Conservation (phyloP, 2,113 vertebrate species). For the Mola mola region DNA sequence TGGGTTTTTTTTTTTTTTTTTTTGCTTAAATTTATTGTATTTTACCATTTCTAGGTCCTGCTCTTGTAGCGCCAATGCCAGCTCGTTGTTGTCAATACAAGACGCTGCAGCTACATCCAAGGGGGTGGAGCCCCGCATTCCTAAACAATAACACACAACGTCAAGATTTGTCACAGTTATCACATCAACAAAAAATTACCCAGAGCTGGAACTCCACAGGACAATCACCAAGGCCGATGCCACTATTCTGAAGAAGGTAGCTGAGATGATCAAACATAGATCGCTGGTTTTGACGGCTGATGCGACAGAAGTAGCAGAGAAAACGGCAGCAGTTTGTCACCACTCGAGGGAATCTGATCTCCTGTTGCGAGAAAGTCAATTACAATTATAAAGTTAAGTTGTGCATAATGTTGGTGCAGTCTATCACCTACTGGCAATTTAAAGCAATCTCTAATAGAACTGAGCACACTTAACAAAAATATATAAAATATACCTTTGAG, state of each 20-base stretch:
- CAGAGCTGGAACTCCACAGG: neutral
- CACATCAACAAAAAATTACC: neutral
- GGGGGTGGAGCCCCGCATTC: constrained; percentile 94
- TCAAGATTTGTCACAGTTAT: constrained; percentile 5
- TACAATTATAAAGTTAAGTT: neutral
- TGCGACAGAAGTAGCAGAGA: constrained; percentile 94
- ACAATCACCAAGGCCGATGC: constrained; percentile 89
- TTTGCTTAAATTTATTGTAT: neutral
- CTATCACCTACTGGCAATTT: neutral
- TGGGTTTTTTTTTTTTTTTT: neutral
- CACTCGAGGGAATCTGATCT: constrained; percentile 93
- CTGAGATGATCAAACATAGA: constrained; percentile 96
- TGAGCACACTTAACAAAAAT: neutral
- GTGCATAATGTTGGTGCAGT: neutral
- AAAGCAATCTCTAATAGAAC: constrained; percentile 1
- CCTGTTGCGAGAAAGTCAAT: constrained; percentile 71
- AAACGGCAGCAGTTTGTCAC: constrained; percentile 97
- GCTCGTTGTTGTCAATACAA: constrained; percentile 94
- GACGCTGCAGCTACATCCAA: constrained; percentile 94
- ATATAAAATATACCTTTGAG: constrained; percentile 84
- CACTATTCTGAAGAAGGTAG: constrained; percentile 92
- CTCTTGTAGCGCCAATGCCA: constrained; percentile 92
- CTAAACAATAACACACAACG: constrained; percentile 62
- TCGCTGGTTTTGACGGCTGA: constrained; percentile 93
- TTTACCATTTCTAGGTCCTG: constrained; percentile 93